Percentiles rank a stretch among this genome's conserved stretches.
These are phyloP conservation scores for Lagocephalus sceleratus DNA, from an alignment of 2,797 vertebrate species.

Conservation along the genomic window DNA sequence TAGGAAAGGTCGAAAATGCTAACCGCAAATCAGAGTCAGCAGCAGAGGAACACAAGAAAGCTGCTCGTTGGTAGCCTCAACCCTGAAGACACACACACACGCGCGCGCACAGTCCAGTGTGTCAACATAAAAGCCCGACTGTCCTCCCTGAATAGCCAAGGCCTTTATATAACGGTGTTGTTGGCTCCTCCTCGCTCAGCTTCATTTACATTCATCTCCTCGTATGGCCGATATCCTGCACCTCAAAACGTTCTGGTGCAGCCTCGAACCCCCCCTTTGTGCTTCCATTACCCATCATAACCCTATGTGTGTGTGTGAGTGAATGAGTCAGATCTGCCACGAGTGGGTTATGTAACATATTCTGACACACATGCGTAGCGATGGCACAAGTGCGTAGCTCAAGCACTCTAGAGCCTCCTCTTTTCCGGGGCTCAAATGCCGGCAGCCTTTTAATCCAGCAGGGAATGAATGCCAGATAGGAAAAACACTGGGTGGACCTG, in stretches of 20 bases:
- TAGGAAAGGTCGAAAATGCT: no score
- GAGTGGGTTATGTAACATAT: slow-evolving; percentile 54
- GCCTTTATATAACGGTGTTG: slow-evolving; percentile 63
- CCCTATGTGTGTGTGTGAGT: slow-evolving; percentile 23
- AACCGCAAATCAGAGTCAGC: no score
- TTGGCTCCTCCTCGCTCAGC: slow-evolving; percentile 54
- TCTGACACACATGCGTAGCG: slow-evolving; percentile 4
- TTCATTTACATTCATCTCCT: slow-evolving; percentile 61
- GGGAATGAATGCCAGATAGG: slow-evolving; percentile 40
- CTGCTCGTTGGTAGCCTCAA: background rate
- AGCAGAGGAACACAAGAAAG: background rate
- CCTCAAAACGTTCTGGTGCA: slow-evolving; percentile 4
- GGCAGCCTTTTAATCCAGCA: slow-evolving; percentile 36
- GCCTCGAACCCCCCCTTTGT: slow-evolving; percentile 31
- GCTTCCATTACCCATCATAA: slow-evolving; percentile 35
- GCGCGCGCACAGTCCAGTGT: slow-evolving; percentile 16
- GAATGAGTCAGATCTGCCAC: slow-evolving; percentile 38
- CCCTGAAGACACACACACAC: slow-evolving; percentile 8
- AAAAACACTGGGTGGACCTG: slow-evolving; percentile 54
- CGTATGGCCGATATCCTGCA: slow-evolving; percentile 37
- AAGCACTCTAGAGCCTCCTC: slow-evolving; percentile 43
- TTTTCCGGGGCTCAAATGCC: slow-evolving; percentile 36
- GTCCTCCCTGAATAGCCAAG: slow-evolving; percentile 51
- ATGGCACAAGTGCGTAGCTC: slow-evolving; percentile 25
- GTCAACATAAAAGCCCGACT: slow-evolving; percentile 49